phyloP scores from a whole-genome alignment of 2,797 vertebrate genomes.

The Scomberomorus guttatus region DNA sequence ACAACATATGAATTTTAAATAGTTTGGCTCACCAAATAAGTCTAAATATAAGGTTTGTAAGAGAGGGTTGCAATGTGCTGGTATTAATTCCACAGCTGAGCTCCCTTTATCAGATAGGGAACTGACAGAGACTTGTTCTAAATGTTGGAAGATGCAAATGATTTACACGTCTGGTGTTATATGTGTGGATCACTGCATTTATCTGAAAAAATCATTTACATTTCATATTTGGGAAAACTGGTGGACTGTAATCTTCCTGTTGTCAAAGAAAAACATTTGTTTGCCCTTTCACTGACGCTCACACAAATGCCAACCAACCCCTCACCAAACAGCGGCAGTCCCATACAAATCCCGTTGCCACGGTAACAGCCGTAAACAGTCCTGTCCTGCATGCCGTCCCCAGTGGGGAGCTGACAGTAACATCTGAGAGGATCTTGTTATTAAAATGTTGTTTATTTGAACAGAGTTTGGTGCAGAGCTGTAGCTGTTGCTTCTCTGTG shows the following conservation, averaged over 20 bases:
- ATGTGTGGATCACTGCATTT: too few relatives aligned
- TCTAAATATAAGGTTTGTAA: too few relatives aligned
- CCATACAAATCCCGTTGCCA: conserved; percentile 7
- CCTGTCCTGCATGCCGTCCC: not conserved
- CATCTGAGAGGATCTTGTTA: conserved; percentile 43
- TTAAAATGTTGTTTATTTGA: conserved; percentile 37
- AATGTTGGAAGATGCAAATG: too few relatives aligned
- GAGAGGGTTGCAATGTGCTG: too few relatives aligned
- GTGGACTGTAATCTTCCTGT: not conserved
- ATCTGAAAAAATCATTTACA: too few relatives aligned
- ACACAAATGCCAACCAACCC: not conserved
- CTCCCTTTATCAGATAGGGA: too few relatives aligned
- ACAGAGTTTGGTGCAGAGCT: conserved; percentile 21
- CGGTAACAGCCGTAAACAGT: conserved; percentile 50
- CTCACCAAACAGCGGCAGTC: not conserved
- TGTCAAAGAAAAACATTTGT: not conserved
- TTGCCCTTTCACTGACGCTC: not conserved
- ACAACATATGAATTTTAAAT: too few relatives aligned
- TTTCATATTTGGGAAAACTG: not conserved
- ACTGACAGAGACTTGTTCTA: too few relatives aligned
- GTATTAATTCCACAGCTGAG: too few relatives aligned
- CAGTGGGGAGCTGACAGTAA: conserved; percentile 47
- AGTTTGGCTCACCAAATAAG: too few relatives aligned
- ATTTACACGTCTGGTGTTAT: too few relatives aligned
- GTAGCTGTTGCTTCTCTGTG: not conserved